phyloP scores from a whole-genome alignment of 2,888 invertebrate genomes.

The Cosmia pyralina region DNA sequence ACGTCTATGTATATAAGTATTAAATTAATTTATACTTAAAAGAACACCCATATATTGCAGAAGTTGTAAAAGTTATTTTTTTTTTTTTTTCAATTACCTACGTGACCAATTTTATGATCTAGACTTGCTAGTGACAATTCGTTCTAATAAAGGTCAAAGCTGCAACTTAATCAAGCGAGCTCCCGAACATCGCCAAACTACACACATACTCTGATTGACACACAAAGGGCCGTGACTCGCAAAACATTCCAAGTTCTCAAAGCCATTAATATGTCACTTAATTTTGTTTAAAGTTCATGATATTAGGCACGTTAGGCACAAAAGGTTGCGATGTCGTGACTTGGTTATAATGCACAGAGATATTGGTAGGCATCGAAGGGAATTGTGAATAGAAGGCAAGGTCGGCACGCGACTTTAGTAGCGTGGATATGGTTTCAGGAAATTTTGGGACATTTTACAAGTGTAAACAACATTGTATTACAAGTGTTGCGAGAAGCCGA shows the following conservation, averaged over 20 bases:
- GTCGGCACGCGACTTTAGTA: constrained; percentile 72
- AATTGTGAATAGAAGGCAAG: constrained; percentile 70
- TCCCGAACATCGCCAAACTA: constrained; percentile 21
- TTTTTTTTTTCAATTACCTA: too few relatives aligned
- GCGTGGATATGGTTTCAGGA: constrained; percentile 26
- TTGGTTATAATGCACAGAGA: constrained; percentile 68
- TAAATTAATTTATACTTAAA: too few relatives aligned
- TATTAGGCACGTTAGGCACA: constrained; percentile 59
- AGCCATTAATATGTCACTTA: constrained; percentile 61
- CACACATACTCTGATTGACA: constrained; percentile 19
- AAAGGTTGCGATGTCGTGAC: constrained; percentile 70
- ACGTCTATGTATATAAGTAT: too few relatives aligned
- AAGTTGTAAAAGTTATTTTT: too few relatives aligned
- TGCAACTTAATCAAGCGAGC: constrained; percentile 26
- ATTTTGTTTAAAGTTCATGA: constrained; percentile 65
- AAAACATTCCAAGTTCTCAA: constrained; percentile 55
- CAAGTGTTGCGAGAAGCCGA: too few relatives aligned
- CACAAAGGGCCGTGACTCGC: constrained; percentile 48
- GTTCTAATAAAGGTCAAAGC: background rate
- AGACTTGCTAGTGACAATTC: background rate
- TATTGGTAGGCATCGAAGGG: constrained; percentile 69
- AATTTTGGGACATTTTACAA: constrained; percentile 21
- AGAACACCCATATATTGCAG: too few relatives aligned
- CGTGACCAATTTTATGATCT: background rate
- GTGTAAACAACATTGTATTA: too few relatives aligned